Conservation (phyloP, 1,140 invertebrate species). For the Drosophila littoralis region DNA sequence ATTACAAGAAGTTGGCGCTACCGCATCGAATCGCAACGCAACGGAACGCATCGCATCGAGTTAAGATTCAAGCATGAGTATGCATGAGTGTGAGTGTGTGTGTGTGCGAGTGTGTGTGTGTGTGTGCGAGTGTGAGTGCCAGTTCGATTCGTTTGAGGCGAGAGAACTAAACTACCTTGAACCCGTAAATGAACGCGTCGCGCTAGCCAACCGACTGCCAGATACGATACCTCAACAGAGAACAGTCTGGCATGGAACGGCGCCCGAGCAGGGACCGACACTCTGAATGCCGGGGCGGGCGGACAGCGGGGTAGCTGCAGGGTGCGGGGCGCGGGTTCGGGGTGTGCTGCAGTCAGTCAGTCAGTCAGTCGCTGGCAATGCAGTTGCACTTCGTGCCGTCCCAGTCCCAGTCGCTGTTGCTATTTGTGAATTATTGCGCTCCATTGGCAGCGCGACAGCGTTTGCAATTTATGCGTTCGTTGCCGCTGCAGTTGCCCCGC, state of each 20-base stretch:
- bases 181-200: conserved; percentile 49
- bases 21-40: conserved; percentile 18
- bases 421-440: conserved; percentile 75
- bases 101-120: conserved; percentile 18
- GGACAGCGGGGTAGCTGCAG: not conserved
- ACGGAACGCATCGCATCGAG: conserved; percentile 23
- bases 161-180: conserved; percentile 70
- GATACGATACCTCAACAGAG: conserved; percentile 21
- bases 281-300: not conserved
- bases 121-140: conserved; percentile 9
- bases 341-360: not conserved
- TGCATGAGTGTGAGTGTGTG: conserved; percentile 3
- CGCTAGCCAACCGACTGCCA: conserved; percentile 27
- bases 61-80: conserved; percentile 5
- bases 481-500: conserved; percentile 44
- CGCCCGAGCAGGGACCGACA: conserved; percentile 21
- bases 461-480: conserved; percentile 75
- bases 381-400: conserved; percentile 51
- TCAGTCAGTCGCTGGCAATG: conserved; percentile 15
- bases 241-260: conserved; percentile 9
- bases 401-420: conserved; percentile 46
- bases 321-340: not conserved
- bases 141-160: conserved; percentile 26
- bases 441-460: conserved; percentile 67
- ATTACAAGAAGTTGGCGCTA: conserved; percentile 37